A percentile compares a stretch with the other conserved stretches of the same genome.
phyloP scores from a whole-genome alignment of 2,113 vertebrate genomes.

The Natator depressus region DNA sequence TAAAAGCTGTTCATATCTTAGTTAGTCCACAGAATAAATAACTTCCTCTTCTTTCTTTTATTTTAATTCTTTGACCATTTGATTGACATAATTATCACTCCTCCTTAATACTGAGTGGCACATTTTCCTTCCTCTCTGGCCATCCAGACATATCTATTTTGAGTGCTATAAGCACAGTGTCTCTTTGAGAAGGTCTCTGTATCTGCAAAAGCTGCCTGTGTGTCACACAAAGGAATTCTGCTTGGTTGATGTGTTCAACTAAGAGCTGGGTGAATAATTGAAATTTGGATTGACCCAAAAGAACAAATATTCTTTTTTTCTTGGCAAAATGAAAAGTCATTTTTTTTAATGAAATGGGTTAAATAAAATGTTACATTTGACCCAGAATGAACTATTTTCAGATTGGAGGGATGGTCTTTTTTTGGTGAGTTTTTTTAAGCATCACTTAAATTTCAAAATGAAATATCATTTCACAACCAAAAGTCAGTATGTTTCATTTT shows the following conservation, averaged over 20 bases:
- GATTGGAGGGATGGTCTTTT: neutral
- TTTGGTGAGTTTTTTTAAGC: neutral
- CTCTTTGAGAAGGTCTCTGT: too few species aligned
- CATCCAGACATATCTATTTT: too few species aligned
- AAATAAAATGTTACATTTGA: neutral
- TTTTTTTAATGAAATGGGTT: neutral
- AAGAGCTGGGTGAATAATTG: neutral
- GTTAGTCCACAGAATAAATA: neutral
- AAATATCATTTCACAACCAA: neutral
- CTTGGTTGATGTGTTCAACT: too few species aligned
- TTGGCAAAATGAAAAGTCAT: neutral
- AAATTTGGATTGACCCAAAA: neutral
- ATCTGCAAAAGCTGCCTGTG: too few species aligned
- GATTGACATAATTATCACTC: slow-evolving; percentile 13
- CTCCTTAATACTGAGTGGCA: neutral
- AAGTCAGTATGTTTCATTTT: neutral
- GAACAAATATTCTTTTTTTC: neutral
- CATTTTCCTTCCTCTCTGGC: too few species aligned
- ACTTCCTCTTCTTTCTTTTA: slow-evolving; percentile 33
- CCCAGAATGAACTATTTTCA: neutral
- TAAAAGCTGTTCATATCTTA: neutral
- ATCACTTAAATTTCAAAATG: neutral
- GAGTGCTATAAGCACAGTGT: too few species aligned
- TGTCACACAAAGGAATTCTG: too few species aligned
- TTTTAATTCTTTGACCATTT: slow-evolving; percentile 57